Base-by-base conservation (phyloP, 2,888 invertebrate genomes). In the Charanyca ferruginea region DNA sequence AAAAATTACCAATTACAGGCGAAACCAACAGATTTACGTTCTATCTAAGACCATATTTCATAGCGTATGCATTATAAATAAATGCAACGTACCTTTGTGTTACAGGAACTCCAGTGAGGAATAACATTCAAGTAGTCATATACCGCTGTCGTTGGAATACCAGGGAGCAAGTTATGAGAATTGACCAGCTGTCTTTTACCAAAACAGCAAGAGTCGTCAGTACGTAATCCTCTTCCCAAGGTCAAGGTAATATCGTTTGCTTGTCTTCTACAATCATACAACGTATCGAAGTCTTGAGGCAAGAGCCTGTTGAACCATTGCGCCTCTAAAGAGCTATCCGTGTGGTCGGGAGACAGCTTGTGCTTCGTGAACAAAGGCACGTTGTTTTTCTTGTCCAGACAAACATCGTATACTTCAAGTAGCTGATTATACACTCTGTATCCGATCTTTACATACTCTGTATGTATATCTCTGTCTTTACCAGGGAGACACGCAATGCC, bases 61-160 rank as follows among this genome's bases (percentile, higher is more conserved):
- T 28, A 32, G 32, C 32, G 32, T 9, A 32, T 32, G 32, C 32
- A 2, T 32, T 32, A n/a, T 9, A 25, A 49, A 32, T 22, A 22
- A 13, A 9, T 11, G 11, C 1, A 4, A 80, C 80, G 62, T 83
- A 91, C 91, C 72, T 85, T 63, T 22, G 80, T 49, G 61, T 84
- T 83, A 66, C 91, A 93, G 1, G 87, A 83, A 57, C 90, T 88
- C 92, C 92, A 93, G 7, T 90, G 92, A 20, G 93, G 91, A 1
- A 88, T 80, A 8, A 89, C 81, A 68, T 93, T 93, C 25, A 90
- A 77, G 76, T 88, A 80, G 22, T 81, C 86, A 61, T 82, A 90
- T 0, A 89, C 85, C 0, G 89, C 77, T 9, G 75, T 66, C 66
- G 89, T 87, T 0, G 90, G 73, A 8, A 89, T n/a, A 0, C 91